Evolutionary conservation across 2,888 invertebrate genomes (phyloP), one percentile per base, ranked within the genome.

Genomic region (Opisthograptis luteolata): DNA sequence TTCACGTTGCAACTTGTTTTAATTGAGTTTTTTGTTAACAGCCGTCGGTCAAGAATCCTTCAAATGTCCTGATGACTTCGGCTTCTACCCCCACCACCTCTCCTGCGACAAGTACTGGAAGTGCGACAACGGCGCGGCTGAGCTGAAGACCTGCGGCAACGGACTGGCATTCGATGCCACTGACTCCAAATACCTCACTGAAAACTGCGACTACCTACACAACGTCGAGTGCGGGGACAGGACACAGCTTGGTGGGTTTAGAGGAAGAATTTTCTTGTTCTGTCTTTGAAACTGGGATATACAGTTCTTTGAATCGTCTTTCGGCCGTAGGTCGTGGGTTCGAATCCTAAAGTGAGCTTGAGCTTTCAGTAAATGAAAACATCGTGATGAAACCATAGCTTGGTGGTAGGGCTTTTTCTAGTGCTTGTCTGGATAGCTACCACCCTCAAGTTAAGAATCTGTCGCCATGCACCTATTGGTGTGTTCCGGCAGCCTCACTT

Each of bases 51-150:
- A 96, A 86, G 96, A 96, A 64, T 93, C 91, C 76, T 98, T 97
- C 93, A 96, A 97, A 92, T 98, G 98, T 76, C 97, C 97, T 20
- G 97, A 97, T 77, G 97, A 97, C 82, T 97, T 96, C 80, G 98
- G 97, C 20, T 98, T 97, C 92, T 98, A 97, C 90, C 97, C 97
- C 48, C 97, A 98, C 87, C 94, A 95, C 78, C 79, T 92, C 54
- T 96, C 96, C 37, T 98, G 98, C 84, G 98, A 98, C 92, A 97
- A 97, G 87, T 98, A 98, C 90, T 98, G 96, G 96, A 97, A 97
- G 87, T 98, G 98, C 79, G 97, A 97, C 85, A 96, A 96, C 73
- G 96, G 96, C 64, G 94, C 87, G 6, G 95, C 97, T 49, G 97
- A 97, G 73, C 91, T 97, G 65, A 97, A 97, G 87, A 97, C 97